Evolutionary conservation across 2,888 invertebrate species (phyloP).

Genomic region (Hyppa rectilinea): DNA sequence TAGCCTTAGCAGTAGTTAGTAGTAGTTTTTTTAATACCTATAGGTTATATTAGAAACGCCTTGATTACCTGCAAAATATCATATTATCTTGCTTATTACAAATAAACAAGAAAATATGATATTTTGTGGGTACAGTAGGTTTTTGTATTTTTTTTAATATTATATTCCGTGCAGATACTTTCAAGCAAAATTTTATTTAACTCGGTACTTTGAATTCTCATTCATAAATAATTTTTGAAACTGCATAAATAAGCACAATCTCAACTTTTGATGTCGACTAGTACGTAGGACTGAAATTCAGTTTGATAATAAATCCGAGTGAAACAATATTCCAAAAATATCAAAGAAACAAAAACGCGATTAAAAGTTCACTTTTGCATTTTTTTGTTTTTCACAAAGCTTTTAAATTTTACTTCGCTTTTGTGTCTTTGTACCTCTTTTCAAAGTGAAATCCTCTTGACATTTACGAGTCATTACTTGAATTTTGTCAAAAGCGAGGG

Average conservation of each 20-base stretch:
- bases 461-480: constrained; percentile 28
- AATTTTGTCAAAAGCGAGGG: constrained; percentile 19
- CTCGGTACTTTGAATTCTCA: background rate
- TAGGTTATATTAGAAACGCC: background rate
- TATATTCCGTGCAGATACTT: too few relatives aligned
- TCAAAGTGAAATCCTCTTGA: constrained; percentile 36
- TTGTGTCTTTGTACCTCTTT: constrained; percentile 13
- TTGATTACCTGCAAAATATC: too few relatives aligned
- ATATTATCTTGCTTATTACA: too few relatives aligned
- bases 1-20: too few relatives aligned
- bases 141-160: too few relatives aligned
- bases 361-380: constrained; percentile 22
- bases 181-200: background rate
- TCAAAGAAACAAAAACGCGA: constrained; percentile 23
- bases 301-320: constrained; percentile 4
- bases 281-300: background rate
- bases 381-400: constrained; percentile 16
- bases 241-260: too few relatives aligned
- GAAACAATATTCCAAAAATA: constrained; percentile 9
- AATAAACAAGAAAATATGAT: too few relatives aligned
- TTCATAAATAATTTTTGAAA: background rate
- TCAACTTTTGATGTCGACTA: background rate
- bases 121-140: too few relatives aligned
- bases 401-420: constrained; percentile 20
- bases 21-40: too few relatives aligned